Percentiles rank a stretch among this genome's conserved stretches.
Evolutionary conservation across 2,797 vertebrate genomes (phyloP).

Genomic region (Trichosurus vulpecula): DNA sequence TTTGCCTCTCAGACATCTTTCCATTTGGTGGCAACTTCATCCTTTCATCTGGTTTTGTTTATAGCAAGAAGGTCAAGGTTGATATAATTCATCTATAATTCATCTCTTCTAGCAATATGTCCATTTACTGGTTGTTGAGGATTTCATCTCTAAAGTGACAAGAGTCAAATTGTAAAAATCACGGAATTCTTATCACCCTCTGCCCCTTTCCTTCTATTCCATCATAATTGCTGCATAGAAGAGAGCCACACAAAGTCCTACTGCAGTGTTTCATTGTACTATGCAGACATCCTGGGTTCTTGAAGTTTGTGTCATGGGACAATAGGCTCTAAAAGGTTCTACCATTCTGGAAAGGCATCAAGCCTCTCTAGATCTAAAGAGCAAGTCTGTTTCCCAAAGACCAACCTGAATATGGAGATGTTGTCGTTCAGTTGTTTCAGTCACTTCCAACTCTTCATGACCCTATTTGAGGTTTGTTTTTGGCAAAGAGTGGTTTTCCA

Average conservation of each 20-base stretch:
- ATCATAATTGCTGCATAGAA: background rate
- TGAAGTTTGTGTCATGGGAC: background rate
- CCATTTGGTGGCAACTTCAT: background rate
- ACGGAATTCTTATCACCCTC: background rate
- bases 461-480: background rate
- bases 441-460: background rate
- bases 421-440: background rate
- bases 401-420: background rate
- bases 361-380: background rate
- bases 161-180: background rate
- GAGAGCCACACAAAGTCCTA: background rate
- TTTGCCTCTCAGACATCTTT: background rate
- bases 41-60: background rate
- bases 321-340: background rate
- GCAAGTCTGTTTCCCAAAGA: background rate
- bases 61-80: background rate
- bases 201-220: background rate
- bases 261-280: background rate
- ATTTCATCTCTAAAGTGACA: background rate
- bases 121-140: background rate
- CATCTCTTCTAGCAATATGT: background rate
- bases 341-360: background rate
- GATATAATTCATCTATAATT: background rate
- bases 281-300: background rate
- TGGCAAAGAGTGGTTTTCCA: background rate